Percentiles rank a stretch among this genome's conserved stretches.
These are phyloP conservation scores for Porphyrio hochstetteri DNA, from an alignment of 2,113 vertebrate species.

Conservation along the genomic window DNA sequence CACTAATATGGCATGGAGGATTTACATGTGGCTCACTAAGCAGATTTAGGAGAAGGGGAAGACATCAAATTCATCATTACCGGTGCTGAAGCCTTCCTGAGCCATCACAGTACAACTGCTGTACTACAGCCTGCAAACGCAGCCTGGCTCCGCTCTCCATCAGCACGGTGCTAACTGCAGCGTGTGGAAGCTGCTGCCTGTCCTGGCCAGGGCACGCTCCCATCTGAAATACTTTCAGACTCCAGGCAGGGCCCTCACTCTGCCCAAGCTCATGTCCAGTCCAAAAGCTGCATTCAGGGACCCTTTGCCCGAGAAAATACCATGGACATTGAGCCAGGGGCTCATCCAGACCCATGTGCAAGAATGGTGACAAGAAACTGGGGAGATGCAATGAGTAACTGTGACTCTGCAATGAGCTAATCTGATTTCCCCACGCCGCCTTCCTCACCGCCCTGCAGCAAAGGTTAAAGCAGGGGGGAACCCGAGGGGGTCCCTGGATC, in stretches of 20 bases:
- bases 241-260: not conserved
- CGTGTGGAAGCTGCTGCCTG: accelerated
- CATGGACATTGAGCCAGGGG: not conserved
- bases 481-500: not conserved
- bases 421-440: not conserved
- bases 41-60: not conserved
- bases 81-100: not conserved
- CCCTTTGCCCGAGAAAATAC: not conserved
- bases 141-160: not conserved
- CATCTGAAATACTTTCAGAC: not conserved
- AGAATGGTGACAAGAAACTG: not conserved
- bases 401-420: not conserved
- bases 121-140: not conserved
- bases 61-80: not conserved
- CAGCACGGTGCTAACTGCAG: no score
- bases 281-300: not conserved
- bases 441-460: not conserved
- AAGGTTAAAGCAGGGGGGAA: not conserved
- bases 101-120: not conserved
- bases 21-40: constrained; percentile 25
- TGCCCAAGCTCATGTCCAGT: accelerated
- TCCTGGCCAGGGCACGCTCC: not conserved
- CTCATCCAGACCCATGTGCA: not conserved
- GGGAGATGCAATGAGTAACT: not conserved
- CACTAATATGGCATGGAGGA: constrained; percentile 19